Base-by-base conservation (phyloP, 2,888 invertebrate species). In the Lasiommata megera region DNA sequence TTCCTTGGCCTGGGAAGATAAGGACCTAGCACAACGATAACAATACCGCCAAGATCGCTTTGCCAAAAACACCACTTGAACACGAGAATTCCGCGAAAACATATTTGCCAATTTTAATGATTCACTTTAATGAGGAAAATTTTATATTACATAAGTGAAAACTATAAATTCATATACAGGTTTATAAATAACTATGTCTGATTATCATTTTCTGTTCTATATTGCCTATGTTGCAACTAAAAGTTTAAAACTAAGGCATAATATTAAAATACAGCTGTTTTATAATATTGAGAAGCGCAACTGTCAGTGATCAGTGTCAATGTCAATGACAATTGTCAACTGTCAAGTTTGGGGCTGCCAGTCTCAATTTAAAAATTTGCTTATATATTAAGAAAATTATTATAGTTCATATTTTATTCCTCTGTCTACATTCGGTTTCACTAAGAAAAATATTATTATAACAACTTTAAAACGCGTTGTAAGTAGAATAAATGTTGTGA, bases 1-100 rank as follows among this genome's bases (percentile, higher is more conserved):
- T 50, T 75, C 73, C 58, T 72, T 76, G 11, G 69, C 67, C 71
- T 80, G 80, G 11, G 85, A 81, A 12, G 87, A 84, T 58, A 85
- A 63, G 50, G 78, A 72, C 60, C 77, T 84, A 64, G 80, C 69
- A 69, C 80, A 85, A 62, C 79, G 77, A 62, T 79, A 73, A 68
- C 80, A 84, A 59, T 69, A 69, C 61, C 75, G 79, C 77, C 79
- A 78, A 56, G 79, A 76, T 62, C 74, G 73, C 64, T 80, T 82
- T 11, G 78, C 62, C 46, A 82, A 60, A 28, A 75, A 74, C 52
- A 76, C 72, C 54, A 81, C 59, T 64, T 77, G 72, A 55, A 75
- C 72, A 69, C 68, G 68, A 57, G 76, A 77, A 61, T 68, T 80
- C 18, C 76, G 73, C 55, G 70, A 67, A 57, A 80, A 73, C 84